phyloP scores from a whole-genome alignment of 2,113 vertebrate species.

The Rhinoderma darwinii region DNA sequence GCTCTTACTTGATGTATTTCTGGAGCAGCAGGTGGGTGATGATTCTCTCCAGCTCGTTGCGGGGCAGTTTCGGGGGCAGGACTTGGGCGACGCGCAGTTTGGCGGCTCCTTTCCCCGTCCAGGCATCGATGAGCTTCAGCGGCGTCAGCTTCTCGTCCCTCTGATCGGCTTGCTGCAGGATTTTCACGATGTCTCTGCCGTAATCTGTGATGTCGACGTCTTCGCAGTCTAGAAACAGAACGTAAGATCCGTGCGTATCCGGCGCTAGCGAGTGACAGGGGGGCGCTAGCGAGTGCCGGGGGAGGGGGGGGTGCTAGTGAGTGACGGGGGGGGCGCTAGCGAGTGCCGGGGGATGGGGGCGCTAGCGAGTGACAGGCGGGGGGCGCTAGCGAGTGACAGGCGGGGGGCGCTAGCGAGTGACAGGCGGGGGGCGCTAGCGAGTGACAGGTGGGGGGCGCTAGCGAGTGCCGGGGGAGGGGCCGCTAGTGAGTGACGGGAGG shows the following conservation, averaged over 20 bases:
- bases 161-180: slow-evolving; percentile 81
- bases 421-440: no score
- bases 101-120: slow-evolving; percentile 86
- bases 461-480: no score
- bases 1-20: slow-evolving; percentile 85
- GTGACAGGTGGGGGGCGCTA: no score
- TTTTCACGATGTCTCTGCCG: slow-evolving; percentile 82
- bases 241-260: background rate
- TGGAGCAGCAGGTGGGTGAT: slow-evolving; percentile 82
- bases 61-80: slow-evolving; percentile 73
- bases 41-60: slow-evolving; percentile 82
- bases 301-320: no score
- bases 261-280: no score
- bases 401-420: no score
- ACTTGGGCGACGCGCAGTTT: slow-evolving; percentile 83
- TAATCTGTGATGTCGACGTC: slow-evolving; percentile 79
- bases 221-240: slow-evolving; percentile 72
- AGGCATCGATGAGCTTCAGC: slow-evolving; percentile 88
- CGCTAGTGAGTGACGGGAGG: no score
- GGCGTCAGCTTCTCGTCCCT: slow-evolving; percentile 90
- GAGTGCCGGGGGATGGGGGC: no score
- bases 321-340: no score
- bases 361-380: no score
- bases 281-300: no score
- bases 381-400: no score